Conservation (phyloP, 2,888 invertebrate species). For the Heliconius erato region DNA sequence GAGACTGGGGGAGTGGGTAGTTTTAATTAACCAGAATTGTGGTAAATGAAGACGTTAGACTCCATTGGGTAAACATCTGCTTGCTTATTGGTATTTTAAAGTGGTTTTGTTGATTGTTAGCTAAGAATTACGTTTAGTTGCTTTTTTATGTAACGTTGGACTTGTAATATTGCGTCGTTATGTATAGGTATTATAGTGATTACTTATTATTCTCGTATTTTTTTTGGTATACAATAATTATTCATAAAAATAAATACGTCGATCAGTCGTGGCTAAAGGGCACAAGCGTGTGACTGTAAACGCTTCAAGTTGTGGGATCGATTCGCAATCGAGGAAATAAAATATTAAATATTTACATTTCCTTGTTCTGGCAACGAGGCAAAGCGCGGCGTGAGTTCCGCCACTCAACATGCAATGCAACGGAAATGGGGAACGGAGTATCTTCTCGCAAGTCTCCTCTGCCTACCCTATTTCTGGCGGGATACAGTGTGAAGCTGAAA, state of each 20-base stretch:
- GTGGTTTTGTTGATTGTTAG: neutral
- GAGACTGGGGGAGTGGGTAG: neutral
- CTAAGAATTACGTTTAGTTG: neutral
- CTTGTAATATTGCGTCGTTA: neutral
- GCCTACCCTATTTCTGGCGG: no score
- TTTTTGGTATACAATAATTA: neutral
- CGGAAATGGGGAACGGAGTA: no score
- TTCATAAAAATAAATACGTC: neutral
- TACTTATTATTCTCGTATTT: neutral
- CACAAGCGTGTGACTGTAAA: no score
- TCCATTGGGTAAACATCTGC: constrained; percentile 17
- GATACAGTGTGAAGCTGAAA: no score
- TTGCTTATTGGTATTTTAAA: neutral
- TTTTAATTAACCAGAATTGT: constrained; percentile 1
- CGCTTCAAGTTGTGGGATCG: no score
- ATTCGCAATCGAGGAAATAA: no score
- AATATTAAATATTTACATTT: no score
- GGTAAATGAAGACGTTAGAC: constrained; percentile 10
- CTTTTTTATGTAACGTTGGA: neutral
- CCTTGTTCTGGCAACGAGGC: no score
- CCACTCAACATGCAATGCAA: no score
- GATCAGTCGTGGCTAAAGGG: no score
- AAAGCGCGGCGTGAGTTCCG: no score
- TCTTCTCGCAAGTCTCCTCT: no score
- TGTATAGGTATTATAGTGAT: neutral